These are phyloP conservation scores for Popillia japonica DNA, from an alignment of 1,140 invertebrate species.

Conservation along the genomic window DNA sequence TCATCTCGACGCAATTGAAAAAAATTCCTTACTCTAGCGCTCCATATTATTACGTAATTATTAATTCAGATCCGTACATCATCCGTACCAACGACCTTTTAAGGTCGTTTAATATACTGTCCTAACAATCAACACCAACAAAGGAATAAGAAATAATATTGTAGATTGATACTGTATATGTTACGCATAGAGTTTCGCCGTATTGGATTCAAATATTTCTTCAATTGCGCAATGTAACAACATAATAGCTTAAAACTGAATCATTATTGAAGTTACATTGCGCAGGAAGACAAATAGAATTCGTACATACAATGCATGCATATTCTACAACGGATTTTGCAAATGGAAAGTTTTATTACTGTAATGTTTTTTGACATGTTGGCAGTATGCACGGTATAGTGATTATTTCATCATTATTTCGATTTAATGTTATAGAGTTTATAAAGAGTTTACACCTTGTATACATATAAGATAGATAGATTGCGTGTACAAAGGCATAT, in stretches of 20 bases:
- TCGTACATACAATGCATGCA: not conserved
- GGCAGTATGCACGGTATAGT: too few species aligned
- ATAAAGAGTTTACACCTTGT: too few species aligned
- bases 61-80: not conserved
- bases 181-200: not conserved
- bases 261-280: not conserved
- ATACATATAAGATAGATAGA: too few species aligned
- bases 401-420: too few species aligned
- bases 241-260: not conserved
- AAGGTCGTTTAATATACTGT: conserved; percentile 1
- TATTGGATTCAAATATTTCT: not conserved
- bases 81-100: conserved; percentile 8
- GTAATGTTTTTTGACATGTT: too few species aligned
- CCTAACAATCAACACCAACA: not conserved
- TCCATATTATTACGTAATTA: conserved; percentile 11
- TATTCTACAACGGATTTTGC: too few species aligned
- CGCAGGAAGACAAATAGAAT: not conserved
- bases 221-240: not conserved
- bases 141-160: not conserved
- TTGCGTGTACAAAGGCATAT: too few species aligned
- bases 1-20: conserved; percentile 13
- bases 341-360: too few species aligned
- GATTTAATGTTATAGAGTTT: too few species aligned
- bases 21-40: not conserved
- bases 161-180: not conserved